Conservation (phyloP, 2,797 vertebrate genomes). For the Propithecus perrieri region DNA sequence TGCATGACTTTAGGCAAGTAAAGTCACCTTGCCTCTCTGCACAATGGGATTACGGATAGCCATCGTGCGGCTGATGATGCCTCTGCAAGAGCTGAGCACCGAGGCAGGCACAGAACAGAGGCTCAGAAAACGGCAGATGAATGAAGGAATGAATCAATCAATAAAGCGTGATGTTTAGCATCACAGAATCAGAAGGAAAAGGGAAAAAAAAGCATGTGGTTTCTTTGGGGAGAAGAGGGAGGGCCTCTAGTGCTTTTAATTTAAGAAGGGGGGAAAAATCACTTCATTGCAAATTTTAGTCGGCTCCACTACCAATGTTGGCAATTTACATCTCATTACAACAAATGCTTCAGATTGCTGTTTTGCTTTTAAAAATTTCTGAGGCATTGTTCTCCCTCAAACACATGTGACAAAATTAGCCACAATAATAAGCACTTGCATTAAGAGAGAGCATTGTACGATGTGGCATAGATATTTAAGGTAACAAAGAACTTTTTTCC, state of each 20-base stretch:
- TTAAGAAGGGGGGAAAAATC: constrained; percentile 15
- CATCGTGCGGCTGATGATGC: background rate
- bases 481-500: constrained; percentile 76
- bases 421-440: constrained; percentile 76
- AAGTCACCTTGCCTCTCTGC: background rate
- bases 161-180: background rate
- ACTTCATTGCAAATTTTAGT: constrained; percentile 69
- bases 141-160: background rate
- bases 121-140: background rate
- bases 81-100: background rate
- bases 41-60: background rate
- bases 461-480: constrained; percentile 75
- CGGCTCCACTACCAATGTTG: constrained; percentile 49
- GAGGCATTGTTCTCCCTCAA: constrained; percentile 78
- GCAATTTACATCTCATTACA: constrained; percentile 76
- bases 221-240: constrained; percentile 46
- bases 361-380: constrained; percentile 81
- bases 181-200: constrained; percentile 39
- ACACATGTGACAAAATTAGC: constrained; percentile 81
- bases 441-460: constrained; percentile 51
- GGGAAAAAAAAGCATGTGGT: background rate
- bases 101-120: background rate
- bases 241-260: constrained; percentile 61
- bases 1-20: background rate
- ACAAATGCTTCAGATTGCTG: constrained; percentile 78